Conservation (phyloP, 2,113 vertebrate genomes). For the Pollimyrus isidori region DNA sequence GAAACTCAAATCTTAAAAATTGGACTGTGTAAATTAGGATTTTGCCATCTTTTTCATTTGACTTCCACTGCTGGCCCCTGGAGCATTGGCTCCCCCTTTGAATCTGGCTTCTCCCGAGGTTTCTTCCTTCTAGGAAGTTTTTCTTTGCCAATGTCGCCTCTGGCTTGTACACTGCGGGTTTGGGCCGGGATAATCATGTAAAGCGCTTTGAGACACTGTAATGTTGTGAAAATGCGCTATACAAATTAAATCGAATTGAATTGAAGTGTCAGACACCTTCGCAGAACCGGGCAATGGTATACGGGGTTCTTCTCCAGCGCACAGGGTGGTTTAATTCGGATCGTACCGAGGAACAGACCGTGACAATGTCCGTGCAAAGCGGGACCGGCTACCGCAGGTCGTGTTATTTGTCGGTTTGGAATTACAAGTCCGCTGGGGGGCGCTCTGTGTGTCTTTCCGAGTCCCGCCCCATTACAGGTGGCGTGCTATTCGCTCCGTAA, state of each 20-base stretch:
- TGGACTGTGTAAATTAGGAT: background rate
- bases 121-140: background rate
- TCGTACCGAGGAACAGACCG: background rate
- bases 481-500: background rate
- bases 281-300: background rate
- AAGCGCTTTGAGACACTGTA: background rate
- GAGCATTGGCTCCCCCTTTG: background rate
- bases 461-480: background rate
- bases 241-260: background rate
- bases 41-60: background rate
- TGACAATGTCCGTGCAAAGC: background rate
- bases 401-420: background rate
- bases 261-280: background rate
- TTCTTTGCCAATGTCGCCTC: background rate
- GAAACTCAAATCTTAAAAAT: background rate
- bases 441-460: too few species aligned
- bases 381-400: background rate
- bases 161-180: background rate
- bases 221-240: background rate
- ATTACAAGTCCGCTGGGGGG: background rate
- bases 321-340: background rate
- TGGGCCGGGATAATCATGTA: background rate
- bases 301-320: background rate
- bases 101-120: background rate
- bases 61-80: background rate